Evolutionary conservation across 2,888 invertebrate genomes (phyloP).

Genomic region (Ernsta delagoae): DNA sequence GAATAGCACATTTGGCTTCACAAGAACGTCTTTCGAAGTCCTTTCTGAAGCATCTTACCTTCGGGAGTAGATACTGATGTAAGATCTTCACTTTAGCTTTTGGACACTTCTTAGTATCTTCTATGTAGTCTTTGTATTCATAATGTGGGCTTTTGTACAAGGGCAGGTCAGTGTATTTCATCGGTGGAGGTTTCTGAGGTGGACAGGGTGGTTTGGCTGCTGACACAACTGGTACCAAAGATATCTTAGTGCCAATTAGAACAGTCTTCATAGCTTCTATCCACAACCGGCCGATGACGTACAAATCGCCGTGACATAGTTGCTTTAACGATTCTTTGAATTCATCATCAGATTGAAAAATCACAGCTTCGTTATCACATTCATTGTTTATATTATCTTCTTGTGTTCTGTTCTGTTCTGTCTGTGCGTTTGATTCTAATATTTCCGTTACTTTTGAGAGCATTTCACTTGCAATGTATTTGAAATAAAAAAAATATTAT

Average conservation of each 20-base stretch:
- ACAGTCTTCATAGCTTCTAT: conserved; percentile 51
- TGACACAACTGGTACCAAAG: conserved; percentile 56
- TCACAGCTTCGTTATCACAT: conserved; percentile 9
- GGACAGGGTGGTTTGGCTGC: conserved; percentile 46
- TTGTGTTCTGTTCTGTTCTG: background rate
- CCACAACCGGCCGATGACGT: conserved; percentile 59
- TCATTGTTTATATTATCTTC: background rate
- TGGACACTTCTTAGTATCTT: conserved; percentile 51
- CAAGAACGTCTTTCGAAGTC: conserved; percentile 36
- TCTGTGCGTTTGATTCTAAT: conserved; percentile 3
- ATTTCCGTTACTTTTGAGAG: conserved; percentile 3
- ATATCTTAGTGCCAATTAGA: conserved; percentile 53
- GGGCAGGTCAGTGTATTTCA: conserved; percentile 66
- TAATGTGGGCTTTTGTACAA: conserved; percentile 61
- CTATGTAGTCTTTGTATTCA: conserved; percentile 59
- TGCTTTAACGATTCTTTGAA: conserved; percentile 39
- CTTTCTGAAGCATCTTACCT: conserved; percentile 50
- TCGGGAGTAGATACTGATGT: conserved; percentile 55
- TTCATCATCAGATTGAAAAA: conserved; percentile 46
- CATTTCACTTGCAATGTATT: conserved; percentile 28
- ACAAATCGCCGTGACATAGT: conserved; percentile 55
- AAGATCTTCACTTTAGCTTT: conserved; percentile 53
- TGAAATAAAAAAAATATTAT: conserved; percentile 8
- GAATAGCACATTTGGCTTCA: conserved; percentile 41
- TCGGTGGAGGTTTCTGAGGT: conserved; percentile 59